These are phyloP conservation scores for Sipunculus nudus DNA, from an alignment of 2,888 invertebrate species.

Conservation along the genomic window DNA sequence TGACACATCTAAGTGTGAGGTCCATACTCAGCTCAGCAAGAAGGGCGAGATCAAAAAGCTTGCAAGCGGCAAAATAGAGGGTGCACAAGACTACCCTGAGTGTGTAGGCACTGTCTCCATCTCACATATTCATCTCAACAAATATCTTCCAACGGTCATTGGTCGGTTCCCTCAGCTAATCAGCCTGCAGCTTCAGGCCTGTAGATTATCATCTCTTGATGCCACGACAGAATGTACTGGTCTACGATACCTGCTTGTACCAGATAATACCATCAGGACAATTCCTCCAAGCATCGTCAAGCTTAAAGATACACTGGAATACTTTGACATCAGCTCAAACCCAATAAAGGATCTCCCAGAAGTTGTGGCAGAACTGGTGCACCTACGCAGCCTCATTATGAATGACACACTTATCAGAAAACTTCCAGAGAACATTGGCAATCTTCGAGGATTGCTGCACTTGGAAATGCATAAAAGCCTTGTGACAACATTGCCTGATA, in stretches of 20 bases:
- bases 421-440: conserved; percentile 31
- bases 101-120: too few relatives aligned
- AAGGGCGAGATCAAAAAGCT: too few relatives aligned
- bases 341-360: conserved; percentile 21
- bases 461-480: conserved; percentile 11
- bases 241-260: conserved; percentile 13
- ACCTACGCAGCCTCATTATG: conserved; percentile 14
- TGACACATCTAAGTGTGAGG: too few relatives aligned
- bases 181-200: too few relatives aligned
- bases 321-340: conserved; percentile 19
- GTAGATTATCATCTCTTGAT: too few relatives aligned
- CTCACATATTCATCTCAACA: too few relatives aligned
- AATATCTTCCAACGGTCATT: too few relatives aligned
- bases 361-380: conserved; percentile 15
- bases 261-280: conserved; percentile 7
- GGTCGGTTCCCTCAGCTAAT: too few relatives aligned
- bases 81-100: too few relatives aligned
- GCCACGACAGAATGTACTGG: too few relatives aligned
- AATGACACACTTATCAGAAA: conserved; percentile 16
- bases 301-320: conserved; percentile 8
- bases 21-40: too few relatives aligned
- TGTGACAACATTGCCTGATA: conserved; percentile 22
- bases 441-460: conserved; percentile 17
- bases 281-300: conserved; percentile 9
- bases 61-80: too few relatives aligned